phyloP scores from a whole-genome alignment of 2,797 vertebrate species.

The Morelia viridis region DNA sequence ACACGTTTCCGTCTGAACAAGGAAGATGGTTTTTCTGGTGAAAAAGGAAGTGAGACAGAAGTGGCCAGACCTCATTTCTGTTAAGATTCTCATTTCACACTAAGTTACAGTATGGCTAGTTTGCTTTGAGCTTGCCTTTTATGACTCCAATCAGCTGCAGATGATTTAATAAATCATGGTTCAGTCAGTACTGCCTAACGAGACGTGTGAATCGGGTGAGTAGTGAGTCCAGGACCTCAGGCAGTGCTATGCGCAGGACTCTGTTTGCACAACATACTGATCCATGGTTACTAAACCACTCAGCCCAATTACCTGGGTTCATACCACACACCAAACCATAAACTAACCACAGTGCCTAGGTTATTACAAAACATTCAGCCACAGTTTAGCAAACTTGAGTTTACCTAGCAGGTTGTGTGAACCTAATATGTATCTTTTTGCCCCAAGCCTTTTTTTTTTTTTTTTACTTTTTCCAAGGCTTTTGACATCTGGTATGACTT shows the following conservation, averaged over 20 bases:
- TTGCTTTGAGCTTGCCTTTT: not conserved
- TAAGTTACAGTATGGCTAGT: not conserved
- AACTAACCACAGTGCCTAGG: no score
- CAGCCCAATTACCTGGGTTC: no score
- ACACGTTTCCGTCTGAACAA: not conserved
- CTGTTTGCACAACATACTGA: no score
- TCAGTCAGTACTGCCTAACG: not conserved
- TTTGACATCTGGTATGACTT: not conserved
- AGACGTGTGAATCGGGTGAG: not conserved
- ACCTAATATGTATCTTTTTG: no score
- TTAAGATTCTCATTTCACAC: not conserved
- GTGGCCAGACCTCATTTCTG: not conserved
- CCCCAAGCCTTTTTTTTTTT: not conserved
- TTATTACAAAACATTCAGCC: no score
- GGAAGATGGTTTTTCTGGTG: not conserved
- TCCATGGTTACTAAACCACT: no score
- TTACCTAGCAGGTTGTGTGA: no score
- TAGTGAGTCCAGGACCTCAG: no score
- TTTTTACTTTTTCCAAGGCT: not conserved
- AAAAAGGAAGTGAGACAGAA: not conserved
- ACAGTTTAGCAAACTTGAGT: no score
- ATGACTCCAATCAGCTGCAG: not conserved
- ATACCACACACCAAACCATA: no score
- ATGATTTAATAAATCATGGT: not conserved
- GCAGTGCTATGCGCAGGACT: no score